Conservation (phyloP, 2,113 vertebrate genomes). For the Burhinus bistriatus region DNA sequence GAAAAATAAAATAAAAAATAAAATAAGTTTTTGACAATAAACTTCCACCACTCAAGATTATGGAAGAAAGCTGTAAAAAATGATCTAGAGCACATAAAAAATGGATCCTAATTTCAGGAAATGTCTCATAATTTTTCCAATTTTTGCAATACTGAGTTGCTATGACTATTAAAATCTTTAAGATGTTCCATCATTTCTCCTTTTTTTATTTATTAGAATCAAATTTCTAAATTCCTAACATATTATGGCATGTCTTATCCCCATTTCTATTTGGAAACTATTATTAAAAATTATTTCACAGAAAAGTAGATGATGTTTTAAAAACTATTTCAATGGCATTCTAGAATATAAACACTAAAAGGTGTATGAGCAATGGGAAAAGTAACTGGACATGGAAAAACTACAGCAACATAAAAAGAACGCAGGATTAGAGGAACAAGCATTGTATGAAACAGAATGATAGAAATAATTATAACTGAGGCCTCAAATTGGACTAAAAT, state of each 20-base stretch:
- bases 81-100: background rate
- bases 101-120: background rate
- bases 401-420: background rate
- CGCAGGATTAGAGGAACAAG: background rate
- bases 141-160: background rate
- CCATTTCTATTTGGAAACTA: background rate
- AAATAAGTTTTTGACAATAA: background rate
- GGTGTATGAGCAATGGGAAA: background rate
- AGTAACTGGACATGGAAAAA: background rate
- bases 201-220: background rate
- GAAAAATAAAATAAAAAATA: background rate
- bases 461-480: background rate
- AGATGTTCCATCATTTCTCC: background rate
- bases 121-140: background rate
- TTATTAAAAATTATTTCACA: background rate
- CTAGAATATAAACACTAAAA: background rate
- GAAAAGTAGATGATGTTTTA: background rate
- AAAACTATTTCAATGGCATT: background rate
- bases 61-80: background rate
- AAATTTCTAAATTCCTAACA: background rate
- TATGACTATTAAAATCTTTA: background rate
- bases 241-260: background rate
- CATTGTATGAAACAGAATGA: background rate
- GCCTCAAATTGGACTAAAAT: background rate
- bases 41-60: background rate